Base-by-base conservation (phyloP, 2,797 vertebrate species). In the Macroramphosus scolopax region DNA sequence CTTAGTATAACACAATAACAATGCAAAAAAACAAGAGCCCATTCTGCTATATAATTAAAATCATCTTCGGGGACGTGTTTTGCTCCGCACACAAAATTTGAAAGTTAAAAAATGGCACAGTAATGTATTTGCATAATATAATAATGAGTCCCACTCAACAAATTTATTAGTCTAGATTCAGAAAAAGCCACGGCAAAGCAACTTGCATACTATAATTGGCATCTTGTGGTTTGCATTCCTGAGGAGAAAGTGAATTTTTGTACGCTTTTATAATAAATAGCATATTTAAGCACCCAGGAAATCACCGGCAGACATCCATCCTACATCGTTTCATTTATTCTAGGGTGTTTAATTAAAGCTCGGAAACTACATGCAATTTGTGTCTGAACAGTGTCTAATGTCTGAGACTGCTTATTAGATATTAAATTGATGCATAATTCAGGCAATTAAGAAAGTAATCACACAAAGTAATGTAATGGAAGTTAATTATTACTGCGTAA, bases 371-470 rank as follows among this genome's bases (percentile, higher is more conserved):
- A 89, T 90, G 93, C 94, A 95, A 94, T 97, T 95, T 97, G 94
- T 95, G 95, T 96, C 95, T 97, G 92, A 95, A 92, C 93, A 94
- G 93, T 95, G 95, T 95, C 95, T 98, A 94, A 97, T 98, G 97
- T 95, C 92, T 97, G 93, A 93, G 94, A 93, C 95, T 97, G 94
- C 92, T 98, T 98, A 98, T 99, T 99, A 99, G 95, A 99, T 99
- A 98, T 99, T 97, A 98, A 98, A 99, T 98, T 97, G 95, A 98
- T 99, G 96, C 95, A 98, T 99, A 99, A 99, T 99, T 97, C 96
- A 99, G 96, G 93, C 96, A 99, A 99, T 99, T 99, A 99, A 99
- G 97, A 99, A 98, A 98, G 97, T 99, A 99, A 99, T 99, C 97
- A 99, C 95, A 99, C 97, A 98, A 99, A 98, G 95, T 98, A 98